Base-by-base conservation (phyloP, 2,797 vertebrate species). In the Myripristis jacobus region DNA sequence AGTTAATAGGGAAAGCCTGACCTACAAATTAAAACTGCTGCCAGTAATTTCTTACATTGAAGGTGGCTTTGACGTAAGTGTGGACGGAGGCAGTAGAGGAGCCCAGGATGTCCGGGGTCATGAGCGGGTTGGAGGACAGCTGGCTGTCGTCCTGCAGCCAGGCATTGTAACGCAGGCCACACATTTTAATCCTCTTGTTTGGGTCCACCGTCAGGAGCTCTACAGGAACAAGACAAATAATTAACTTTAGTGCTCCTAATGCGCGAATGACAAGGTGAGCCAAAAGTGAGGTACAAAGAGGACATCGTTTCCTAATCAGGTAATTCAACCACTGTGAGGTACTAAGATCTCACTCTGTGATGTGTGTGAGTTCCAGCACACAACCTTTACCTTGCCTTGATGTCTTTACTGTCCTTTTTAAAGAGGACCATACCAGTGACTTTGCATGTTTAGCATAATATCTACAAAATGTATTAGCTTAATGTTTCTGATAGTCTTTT, bases 91-190 rank as follows among this genome's bases (percentile, higher is more conserved):
- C 95, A 51, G 96, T 94, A 18, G 97, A 97, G 25, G 97, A 96
- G 62, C 97, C 98, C 1, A 99, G 95, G 62, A 98, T 95, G 90
- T 98, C 97, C 0, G 98, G 97, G 3, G 98, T 99, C 98, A 99
- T 99, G 21, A 99, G 94, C 12, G 97, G 98, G 78, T 98, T 99
- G 43, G 97, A 99, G 73, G 98, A 99, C 67, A 99, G 94, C 87
- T 98, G 98, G 86, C 97, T 97, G 89, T 97, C 97, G n/a, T 97
- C 97, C 90, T 99, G 97, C 51, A 99, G 96, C 98, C 98, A 99
- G 69, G 96, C 94, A 0, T 96, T 99, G 89, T 98, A 96, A 48
- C 98, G 95, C 64, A 99, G 93, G 62, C 96, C 95, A 12, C 96
- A 97, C 97, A 99, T 99, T 89, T 99, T 99, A 87, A 99, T 98